These are phyloP conservation scores for Plagodis dolabraria DNA, from an alignment of 2,888 invertebrate genomes.

Conservation along the genomic window DNA sequence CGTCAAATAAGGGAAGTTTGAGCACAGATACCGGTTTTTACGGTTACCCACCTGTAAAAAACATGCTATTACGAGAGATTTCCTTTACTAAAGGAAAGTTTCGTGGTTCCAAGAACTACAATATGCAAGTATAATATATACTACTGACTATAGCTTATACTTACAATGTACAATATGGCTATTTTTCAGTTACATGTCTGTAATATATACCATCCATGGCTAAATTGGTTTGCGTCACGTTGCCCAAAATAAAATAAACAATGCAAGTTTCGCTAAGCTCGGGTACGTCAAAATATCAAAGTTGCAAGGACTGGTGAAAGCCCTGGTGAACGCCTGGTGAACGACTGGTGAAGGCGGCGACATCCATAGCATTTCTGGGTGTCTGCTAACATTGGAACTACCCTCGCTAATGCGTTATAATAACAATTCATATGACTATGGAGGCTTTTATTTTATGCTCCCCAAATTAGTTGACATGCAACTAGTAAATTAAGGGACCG, in stretches of 20 bases:
- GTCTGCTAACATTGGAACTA: slow-evolving; percentile 43
- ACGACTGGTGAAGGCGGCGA: slow-evolving; percentile 43
- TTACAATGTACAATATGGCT: too few relatives aligned
- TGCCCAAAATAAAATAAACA: too few relatives aligned
- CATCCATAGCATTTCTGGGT: slow-evolving; percentile 48
- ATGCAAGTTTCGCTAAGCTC: too few relatives aligned
- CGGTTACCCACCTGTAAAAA: not conserved
- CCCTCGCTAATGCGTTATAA: slow-evolving; percentile 44
- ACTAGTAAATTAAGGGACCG: slow-evolving; percentile 47
- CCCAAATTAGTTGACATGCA: slow-evolving; percentile 47
- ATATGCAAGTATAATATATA: too few relatives aligned
- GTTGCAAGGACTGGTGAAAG: slow-evolving; percentile 40
- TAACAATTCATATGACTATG: slow-evolving; percentile 48
- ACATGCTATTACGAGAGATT: not conserved
- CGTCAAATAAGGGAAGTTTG: slow-evolving; percentile 12
- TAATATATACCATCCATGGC: too few relatives aligned
- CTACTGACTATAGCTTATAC: too few relatives aligned
- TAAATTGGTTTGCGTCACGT: too few relatives aligned
- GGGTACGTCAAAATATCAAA: slow-evolving; percentile 46
- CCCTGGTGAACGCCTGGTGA: too few relatives aligned
- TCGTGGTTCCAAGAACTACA: too few relatives aligned
- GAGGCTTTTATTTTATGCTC: slow-evolving; percentile 52
- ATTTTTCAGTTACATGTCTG: too few relatives aligned
- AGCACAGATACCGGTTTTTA: slow-evolving; percentile 5
- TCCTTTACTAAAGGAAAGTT: too few relatives aligned